phyloP scores from a whole-genome alignment of 2,113 vertebrate species.

The Hypomesus transpacificus region DNA sequence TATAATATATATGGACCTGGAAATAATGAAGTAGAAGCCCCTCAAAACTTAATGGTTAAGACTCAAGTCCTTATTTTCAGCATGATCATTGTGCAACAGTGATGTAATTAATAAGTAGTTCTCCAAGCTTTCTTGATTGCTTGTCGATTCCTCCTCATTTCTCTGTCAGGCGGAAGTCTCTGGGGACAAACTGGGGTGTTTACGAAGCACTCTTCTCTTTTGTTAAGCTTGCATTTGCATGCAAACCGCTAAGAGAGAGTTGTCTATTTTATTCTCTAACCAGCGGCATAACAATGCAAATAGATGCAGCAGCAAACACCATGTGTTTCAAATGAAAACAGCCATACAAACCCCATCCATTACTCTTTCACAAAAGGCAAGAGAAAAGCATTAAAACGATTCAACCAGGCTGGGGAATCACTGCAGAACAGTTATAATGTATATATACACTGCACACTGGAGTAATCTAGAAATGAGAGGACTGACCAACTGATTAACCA shows the following conservation, averaged over 20 bases:
- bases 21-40: too few relatives aligned
- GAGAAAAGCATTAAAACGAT: background rate
- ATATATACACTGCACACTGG: too few relatives aligned
- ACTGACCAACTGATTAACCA: too few relatives aligned
- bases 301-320: slow-evolving; percentile 41
- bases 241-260: slow-evolving; percentile 28
- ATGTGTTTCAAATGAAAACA: slow-evolving; percentile 25
- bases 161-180: slow-evolving; percentile 2
- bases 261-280: background rate
- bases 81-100: slow-evolving; percentile 13
- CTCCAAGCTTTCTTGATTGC: slow-evolving; percentile 41
- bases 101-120: slow-evolving; percentile 40
- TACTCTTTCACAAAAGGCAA: slow-evolving; percentile 38
- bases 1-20: too few relatives aligned
- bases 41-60: background rate
- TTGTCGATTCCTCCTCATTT: slow-evolving; percentile 29
- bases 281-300: slow-evolving; percentile 47
- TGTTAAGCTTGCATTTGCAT: slow-evolving; percentile 40
- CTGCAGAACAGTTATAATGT: too few relatives aligned
- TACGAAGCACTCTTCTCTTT: slow-evolving; percentile 35
- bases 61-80: background rate
- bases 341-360: slow-evolving; percentile 46
- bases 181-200: slow-evolving; percentile 29
- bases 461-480: too few relatives aligned
- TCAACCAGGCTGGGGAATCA: background rate